phyloP scores from a whole-genome alignment of 2,113 vertebrate species.

The Xyrauchen texanus region DNA sequence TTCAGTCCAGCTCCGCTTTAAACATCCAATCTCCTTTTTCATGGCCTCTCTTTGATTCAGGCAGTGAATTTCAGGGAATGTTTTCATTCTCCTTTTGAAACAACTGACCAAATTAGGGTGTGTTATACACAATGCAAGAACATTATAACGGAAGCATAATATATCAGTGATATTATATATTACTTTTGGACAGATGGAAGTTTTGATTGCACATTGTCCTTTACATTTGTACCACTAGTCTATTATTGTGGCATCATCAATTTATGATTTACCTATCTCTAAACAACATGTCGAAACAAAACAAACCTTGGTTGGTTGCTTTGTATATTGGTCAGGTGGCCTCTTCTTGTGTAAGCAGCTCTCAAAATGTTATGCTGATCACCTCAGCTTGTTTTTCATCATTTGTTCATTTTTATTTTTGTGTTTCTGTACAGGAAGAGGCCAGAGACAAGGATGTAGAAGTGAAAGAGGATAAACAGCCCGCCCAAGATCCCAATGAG shows the following conservation, averaged over 20 bases:
- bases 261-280: no score
- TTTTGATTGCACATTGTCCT: no score
- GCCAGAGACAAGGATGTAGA: slow-evolving; percentile 63
- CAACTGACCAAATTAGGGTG: background rate
- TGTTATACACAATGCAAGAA: background rate
- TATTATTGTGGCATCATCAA: no score
- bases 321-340: no score
- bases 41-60: background rate
- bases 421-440: slow-evolving; percentile 58
- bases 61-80: background rate
- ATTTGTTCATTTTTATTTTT: slow-evolving; percentile 11
- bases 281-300: no score
- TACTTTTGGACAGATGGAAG: no score
- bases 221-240: no score
- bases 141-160: background rate
- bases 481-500: slow-evolving; percentile 64
- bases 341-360: no score
- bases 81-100: background rate
- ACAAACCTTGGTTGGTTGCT: no score
- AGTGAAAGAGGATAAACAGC: slow-evolving; percentile 71
- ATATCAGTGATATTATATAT: no score
- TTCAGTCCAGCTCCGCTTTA: background rate
- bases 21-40: slow-evolving; percentile 4
- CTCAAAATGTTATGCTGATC: background rate
- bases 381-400: background rate